Base-by-base conservation (phyloP, 2,113 vertebrate species). In the Ibidorhyncha struthersii region DNA sequence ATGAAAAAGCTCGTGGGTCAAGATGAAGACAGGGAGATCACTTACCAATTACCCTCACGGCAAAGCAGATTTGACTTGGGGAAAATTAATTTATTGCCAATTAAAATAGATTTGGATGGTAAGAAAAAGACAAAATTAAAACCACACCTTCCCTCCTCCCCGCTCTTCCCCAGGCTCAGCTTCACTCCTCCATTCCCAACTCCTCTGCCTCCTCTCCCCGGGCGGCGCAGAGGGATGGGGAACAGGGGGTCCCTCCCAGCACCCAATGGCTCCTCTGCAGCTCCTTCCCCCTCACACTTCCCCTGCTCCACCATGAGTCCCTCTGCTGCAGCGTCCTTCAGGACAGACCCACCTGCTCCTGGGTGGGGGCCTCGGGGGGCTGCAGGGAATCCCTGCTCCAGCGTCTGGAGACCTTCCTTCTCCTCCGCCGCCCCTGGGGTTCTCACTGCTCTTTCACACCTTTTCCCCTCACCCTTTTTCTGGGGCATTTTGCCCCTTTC, bases 371-470 rank as follows among this genome's bases (percentile, higher is more conserved):
- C 38, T n/a, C 15, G 11, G 7, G 26, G 27, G 6, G 45, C 38
- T 27, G 34, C 20, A 2, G 12, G 49, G 13, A 62, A 38, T 6
- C 17, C 27, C 22, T 32, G 34, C n/a, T 40, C 34, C 3, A 9
- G 27, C 4, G 0, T n/a, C 8, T 4, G 14, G 10, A 77, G 9
- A 30, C 13, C 7, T 56, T 36, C 58, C 12, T 4, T 45, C 30
- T 1, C 20, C 47, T 47, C 20, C 19, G 21, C 47, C 21, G 21
- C 47, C 73, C 19, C 21, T 1, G 17, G 22, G 26, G 40, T 1
- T 69, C 61, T 18, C 8, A 1, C 12, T 3, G 4, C 30, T 11
- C 32, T 7, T 43, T 23, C 36, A 15, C 26, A 18, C 23, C 1
- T 30, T 52, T 26, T 9, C 13, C 55, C 38, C 34, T 69, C 38